Conservation (phyloP, 2,113 vertebrate genomes). For the Argyrosomus japonicus region DNA sequence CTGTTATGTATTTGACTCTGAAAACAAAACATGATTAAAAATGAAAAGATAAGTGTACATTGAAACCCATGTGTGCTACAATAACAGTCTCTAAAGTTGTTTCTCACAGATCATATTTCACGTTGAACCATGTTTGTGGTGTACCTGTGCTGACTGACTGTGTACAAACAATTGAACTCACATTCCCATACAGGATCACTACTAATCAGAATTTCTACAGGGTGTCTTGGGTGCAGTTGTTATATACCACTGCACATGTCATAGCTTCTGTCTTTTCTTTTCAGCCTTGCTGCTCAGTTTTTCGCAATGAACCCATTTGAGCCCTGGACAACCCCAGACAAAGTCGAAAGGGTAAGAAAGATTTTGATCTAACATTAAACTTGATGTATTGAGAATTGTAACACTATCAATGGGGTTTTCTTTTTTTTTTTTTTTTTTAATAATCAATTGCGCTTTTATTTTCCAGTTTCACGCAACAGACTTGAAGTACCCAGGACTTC, state of each 20-base stretch:
- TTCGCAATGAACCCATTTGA: constrained; percentile 92
- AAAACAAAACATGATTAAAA: too few species aligned
- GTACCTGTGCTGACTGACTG: not conserved
- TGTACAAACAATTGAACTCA: not conserved
- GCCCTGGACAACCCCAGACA: constrained; percentile 92
- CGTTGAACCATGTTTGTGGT: not conserved
- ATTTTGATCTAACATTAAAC: not conserved
- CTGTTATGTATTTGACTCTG: not conserved
- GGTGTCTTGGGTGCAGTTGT: not conserved
- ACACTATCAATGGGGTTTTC: too few species aligned
- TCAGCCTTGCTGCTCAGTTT: constrained; percentile 85
- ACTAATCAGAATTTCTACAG: not conserved
- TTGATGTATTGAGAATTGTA: not conserved
- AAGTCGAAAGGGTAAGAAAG: constrained; percentile 89
- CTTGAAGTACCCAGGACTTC: constrained; percentile 88
- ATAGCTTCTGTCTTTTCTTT: constrained; percentile 26
- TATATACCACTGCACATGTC: not conserved
- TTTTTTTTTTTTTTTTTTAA: not conserved
- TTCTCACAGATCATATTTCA: not conserved
- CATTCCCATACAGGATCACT: not conserved
- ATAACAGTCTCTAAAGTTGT: not conserved
- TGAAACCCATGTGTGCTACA: not conserved
- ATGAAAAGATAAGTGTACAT: too few species aligned
- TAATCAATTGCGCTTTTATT: not conserved
- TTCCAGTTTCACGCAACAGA: constrained; percentile 92